Percentiles rank a stretch among this genome's conserved stretches.
Evolutionary conservation across 1,140 invertebrate genomes (phyloP).

Genomic region (Solenopsis fugax): DNA sequence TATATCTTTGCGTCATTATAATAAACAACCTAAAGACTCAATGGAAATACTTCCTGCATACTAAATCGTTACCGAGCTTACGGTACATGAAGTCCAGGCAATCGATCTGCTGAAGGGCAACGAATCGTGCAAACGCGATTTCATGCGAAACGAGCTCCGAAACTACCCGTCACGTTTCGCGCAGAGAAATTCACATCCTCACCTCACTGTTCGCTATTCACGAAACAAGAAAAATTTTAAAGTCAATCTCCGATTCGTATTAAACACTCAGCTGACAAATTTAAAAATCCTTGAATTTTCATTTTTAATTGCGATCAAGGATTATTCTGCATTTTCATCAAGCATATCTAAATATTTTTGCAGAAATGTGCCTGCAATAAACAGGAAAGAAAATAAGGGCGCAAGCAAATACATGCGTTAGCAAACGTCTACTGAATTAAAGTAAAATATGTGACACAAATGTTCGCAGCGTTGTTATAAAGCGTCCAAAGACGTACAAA

Average conservation of each 20-base stretch:
- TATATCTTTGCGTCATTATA: conserved; percentile 13
- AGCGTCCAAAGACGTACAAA: conserved; percentile 35
- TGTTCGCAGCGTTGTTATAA: conserved; percentile 23
- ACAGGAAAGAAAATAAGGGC: not conserved
- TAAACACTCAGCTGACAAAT: conserved; percentile 3
- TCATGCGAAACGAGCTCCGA: conserved; percentile 63
- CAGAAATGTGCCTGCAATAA: not conserved
- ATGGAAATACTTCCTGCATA: conserved; percentile 21
- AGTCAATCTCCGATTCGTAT: conserved; percentile 6
- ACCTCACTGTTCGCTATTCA: conserved; percentile 35
- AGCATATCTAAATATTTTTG: not conserved
- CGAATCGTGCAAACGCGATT: conserved; percentile 78
- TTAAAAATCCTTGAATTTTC: not conserved
- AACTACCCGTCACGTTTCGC: conserved; percentile 61
- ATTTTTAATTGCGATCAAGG: not conserved
- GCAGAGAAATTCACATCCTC: conserved; percentile 33
- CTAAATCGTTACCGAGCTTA: conserved; percentile 39
- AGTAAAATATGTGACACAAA: not conserved
- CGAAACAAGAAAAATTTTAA: conserved; percentile 35
- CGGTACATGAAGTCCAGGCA: conserved; percentile 57
- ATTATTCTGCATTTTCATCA: not conserved
- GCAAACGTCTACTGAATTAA: conserved; percentile 5
- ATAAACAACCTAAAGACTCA: not conserved
- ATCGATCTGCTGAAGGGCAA: conserved; percentile 78
- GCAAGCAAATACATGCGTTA: not conserved